These are phyloP conservation scores for Cotesia chilonis DNA, from an alignment of 1,140 invertebrate genomes.

Conservation along the genomic window DNA sequence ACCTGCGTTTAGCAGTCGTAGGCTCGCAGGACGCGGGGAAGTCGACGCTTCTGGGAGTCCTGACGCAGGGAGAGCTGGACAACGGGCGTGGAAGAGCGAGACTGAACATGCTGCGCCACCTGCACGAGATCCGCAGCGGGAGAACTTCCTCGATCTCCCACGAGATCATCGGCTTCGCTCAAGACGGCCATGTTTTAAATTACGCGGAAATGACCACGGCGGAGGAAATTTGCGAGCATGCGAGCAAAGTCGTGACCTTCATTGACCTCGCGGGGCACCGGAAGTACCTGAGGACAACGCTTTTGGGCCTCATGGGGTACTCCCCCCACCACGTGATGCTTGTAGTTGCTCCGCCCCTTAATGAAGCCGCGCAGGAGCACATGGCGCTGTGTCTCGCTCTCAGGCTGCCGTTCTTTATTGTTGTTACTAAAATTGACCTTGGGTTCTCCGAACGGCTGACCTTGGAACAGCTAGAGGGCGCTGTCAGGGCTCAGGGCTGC, in stretches of 20 bases:
- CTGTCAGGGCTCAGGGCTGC: conserved; percentile 73
- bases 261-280: conserved; percentile 96
- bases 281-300: conserved; percentile 95
- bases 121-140: conserved; percentile 96
- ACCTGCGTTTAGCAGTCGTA: conserved; percentile 90
- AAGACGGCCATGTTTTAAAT: conserved; percentile 73
- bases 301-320: conserved; percentile 90
- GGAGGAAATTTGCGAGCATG: conserved; percentile 92
- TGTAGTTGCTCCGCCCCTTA: conserved; percentile 73
- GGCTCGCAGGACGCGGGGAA: conserved; percentile 95
- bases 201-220: conserved; percentile 91
- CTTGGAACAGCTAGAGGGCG: conserved; percentile 70
- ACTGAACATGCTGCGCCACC: conserved; percentile 93
- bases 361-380: conserved; percentile 76
- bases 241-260: conserved; percentile 91
- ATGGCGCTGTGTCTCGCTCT: conserved; percentile 83
- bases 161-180: conserved; percentile 95
- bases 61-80: conserved; percentile 94
- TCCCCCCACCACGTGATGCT: conserved; percentile 95
- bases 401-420: conserved; percentile 88
- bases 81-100: conserved; percentile 94
- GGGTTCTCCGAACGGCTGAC: conserved; percentile 67
- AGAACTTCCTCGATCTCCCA: conserved; percentile 96
- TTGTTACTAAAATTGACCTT: conserved; percentile 90
- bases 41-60: conserved; percentile 86